Evolutionary conservation across 1,140 invertebrate genomes (phyloP).

Genomic region (Aricia agestis): DNA sequence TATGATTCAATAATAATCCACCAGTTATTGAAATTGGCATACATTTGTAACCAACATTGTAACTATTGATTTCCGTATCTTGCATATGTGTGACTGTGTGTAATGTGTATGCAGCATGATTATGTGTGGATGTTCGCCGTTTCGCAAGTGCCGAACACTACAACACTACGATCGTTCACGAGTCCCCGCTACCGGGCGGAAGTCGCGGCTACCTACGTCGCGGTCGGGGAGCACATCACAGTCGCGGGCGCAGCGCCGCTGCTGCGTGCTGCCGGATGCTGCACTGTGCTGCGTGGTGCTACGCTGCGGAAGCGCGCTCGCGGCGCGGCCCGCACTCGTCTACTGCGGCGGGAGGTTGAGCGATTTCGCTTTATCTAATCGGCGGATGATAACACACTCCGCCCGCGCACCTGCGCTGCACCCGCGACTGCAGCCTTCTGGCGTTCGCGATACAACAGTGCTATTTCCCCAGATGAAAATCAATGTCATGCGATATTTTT

Average conservation of each 20-base stretch:
- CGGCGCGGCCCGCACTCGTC: conserved; percentile 34
- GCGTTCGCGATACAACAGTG: background rate
- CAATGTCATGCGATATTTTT: background rate
- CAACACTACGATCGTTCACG: too few species aligned
- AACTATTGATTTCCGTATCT: too few species aligned
- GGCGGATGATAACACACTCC: conserved; percentile 47
- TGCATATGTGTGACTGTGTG: too few species aligned
- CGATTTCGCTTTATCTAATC: conserved; percentile 63
- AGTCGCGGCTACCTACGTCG: background rate
- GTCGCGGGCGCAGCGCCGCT: too few species aligned
- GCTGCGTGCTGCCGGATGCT: background rate
- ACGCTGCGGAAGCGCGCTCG: conserved; percentile 17
- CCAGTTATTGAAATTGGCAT: too few species aligned
- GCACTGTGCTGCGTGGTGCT: background rate
- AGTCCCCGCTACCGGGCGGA: background rate
- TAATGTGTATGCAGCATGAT: too few species aligned
- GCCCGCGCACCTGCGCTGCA: conserved; percentile 31
- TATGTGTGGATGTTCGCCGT: too few species aligned
- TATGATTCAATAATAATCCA: too few species aligned
- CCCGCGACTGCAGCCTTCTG: conserved; percentile 16
- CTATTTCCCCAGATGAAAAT: background rate
- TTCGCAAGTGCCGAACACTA: too few species aligned
- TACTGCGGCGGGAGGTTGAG: conserved; percentile 43
- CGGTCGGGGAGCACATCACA: too few species aligned
- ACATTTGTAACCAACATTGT: too few species aligned